phyloP scores from a whole-genome alignment of 2,888 invertebrate genomes.

The Leucania comma region DNA sequence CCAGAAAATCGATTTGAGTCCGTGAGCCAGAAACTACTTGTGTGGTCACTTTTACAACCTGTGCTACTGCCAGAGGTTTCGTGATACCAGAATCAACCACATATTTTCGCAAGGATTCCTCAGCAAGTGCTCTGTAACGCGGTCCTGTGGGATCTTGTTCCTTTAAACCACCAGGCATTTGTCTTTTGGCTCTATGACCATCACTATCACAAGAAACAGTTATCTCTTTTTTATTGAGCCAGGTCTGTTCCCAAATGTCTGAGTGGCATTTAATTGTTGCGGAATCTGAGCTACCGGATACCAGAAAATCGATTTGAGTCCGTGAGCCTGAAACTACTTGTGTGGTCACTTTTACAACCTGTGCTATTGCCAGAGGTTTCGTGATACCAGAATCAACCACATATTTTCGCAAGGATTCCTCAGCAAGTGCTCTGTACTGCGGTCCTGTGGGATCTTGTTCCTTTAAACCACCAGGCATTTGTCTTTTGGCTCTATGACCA shows the following conservation, averaged over 20 bases:
- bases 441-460: constrained; percentile 1
- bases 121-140: constrained; percentile 57
- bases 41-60: constrained; percentile 55
- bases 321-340: no score
- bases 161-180: background rate
- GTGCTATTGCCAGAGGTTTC: background rate
- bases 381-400: background rate
- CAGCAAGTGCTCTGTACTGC: background rate
- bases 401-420: constrained; percentile 2
- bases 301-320: no score
- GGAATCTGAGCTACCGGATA: no score
- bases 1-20: constrained; percentile 59
- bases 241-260: no score
- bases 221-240: no score
- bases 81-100: constrained; percentile 39
- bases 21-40: constrained; percentile 62
- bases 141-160: constrained; percentile 63
- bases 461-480: no score
- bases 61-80: constrained; percentile 37
- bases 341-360: background rate
- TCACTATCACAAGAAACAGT: no score
- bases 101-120: constrained; percentile 68
- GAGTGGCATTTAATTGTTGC: no score
- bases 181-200: background rate
- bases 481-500: no score